Base-by-base conservation (phyloP, 2,113 vertebrate species). In the Mugil cephalus region DNA sequence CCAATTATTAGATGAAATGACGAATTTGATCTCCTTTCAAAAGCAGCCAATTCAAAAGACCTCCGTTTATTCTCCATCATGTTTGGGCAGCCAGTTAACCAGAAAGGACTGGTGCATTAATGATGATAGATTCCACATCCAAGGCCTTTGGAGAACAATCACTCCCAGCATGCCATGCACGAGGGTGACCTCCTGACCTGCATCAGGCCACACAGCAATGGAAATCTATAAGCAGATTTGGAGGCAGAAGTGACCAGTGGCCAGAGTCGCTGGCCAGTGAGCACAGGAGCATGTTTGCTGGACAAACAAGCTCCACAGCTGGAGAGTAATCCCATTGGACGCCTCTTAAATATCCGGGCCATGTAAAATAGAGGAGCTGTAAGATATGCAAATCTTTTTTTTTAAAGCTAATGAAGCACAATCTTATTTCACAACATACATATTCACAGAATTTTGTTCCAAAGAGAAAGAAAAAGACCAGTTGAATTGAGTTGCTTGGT, bases 91-190 rank as follows among this genome's bases (percentile, higher is more conserved):
- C 91, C 91, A 74, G 90, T 93, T 95, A 96, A 96, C 94, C 95
- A 93, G 92, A 94, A 91, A 75, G 74, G 92, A 93, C 93, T 88
- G 94, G 94, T 92, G 95, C 95, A 96, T 97, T 97, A 96, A 98
- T 96, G 96, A 96, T 98, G 96, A 98, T 97, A 94, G 95, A 98
- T 98, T 96, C 95, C 94, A 93, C 93, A 91, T 81, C 80, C 90
- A 84, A 89, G 91, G 91, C 95, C 95, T 95, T 85, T 92, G 92
- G 89, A 94, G 94, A 93, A 96, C 95, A 95, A 96, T 97, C 95
- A 95, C 94, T 96, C 96, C 94, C 95, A 93, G 94, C 96, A 96
- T 96, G 95, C 95, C 94, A 91, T 94, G 95, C 94, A 93, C 85
- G 92, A 92, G 81, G 65, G 83, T 95, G 96, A 97, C 96, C 96